Base-by-base conservation (phyloP, 2,113 vertebrate species). In the Gadus macrocephalus region DNA sequence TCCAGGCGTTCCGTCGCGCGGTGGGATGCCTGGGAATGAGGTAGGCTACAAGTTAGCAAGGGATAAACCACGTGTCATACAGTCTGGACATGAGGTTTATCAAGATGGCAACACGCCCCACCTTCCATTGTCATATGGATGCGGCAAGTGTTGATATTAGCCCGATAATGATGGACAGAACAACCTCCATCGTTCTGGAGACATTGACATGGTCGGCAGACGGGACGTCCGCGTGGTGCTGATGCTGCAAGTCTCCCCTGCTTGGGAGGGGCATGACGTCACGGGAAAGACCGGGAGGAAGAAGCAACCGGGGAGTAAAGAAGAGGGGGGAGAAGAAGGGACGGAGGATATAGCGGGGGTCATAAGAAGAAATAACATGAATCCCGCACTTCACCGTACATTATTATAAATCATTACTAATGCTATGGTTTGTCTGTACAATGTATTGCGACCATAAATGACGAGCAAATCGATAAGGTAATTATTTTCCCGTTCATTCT, bases 261-360 rank as follows among this genome's bases (percentile, higher is more conserved):
- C 14, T 66, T 20, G 64, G 87, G 88, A 74, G 89, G 85, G 84
- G 74, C 80, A 81, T 90, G 90, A 89, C 90, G 90, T 91, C 90
- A 90, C 77, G 16, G 28, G 78, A 76, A 80, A 69, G 73, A 82
- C 77, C 80, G 68, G 63, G 77, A 78, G 78, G 79, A 85, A 60
- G 79, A 76, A 64, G 68, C 63, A 77, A 69, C 71, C 70, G 69
- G 76, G 67, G 70, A 69, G 76, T 71, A 20, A 66, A 67, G 69
- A 66, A 73, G 69, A 73, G 73, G 76, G 85, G 78, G 79, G 53
- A 83, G 70, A 81, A 86, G 74, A 77, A 70, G 81, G 84, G 82
- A 86, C 78, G 65, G 69, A 84, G 79, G 81, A 88, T 49, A 9
- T 14, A 58, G 55, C 15, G 14, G 77, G 76, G 80, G 87, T 49